A percentile compares a stretch with the other conserved stretches of the same genome.
phyloP scores from a whole-genome alignment of 2,797 vertebrate species.

The Heliangelus exortis region DNA sequence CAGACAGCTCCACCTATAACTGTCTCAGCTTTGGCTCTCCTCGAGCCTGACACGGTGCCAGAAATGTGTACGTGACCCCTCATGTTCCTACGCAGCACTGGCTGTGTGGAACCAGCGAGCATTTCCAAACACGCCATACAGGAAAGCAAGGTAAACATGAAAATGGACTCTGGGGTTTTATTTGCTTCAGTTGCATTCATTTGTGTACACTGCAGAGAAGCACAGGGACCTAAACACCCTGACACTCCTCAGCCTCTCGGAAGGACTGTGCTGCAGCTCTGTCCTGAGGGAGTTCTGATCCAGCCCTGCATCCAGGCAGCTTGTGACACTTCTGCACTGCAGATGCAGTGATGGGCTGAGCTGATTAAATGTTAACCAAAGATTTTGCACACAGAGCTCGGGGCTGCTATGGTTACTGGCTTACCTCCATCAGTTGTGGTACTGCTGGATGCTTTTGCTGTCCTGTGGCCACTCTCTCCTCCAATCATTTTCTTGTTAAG shows the following conservation, averaged over 20 bases:
- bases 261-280: neutral
- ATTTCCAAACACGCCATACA: neutral
- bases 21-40: neutral
- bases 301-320: neutral
- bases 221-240: neutral
- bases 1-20: conserved; percentile 36
- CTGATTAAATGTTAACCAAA: neutral
- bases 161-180: neutral
- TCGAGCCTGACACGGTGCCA: neutral
- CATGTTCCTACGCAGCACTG: neutral
- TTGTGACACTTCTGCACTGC: neutral
- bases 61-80: neutral
- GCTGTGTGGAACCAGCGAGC: neutral
- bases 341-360: neutral
- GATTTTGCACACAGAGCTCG: neutral
- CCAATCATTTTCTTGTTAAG: neutral
- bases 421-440: neutral
- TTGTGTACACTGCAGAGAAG: neutral
- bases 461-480: neutral
- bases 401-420: neutral
- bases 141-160: neutral
- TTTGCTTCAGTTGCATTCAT: neutral
- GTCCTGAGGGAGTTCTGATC: neutral
- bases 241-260: neutral
- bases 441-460: neutral